These are phyloP conservation scores for Lates calcarifer DNA, from an alignment of 2,113 vertebrate genomes.

Conservation along the genomic window DNA sequence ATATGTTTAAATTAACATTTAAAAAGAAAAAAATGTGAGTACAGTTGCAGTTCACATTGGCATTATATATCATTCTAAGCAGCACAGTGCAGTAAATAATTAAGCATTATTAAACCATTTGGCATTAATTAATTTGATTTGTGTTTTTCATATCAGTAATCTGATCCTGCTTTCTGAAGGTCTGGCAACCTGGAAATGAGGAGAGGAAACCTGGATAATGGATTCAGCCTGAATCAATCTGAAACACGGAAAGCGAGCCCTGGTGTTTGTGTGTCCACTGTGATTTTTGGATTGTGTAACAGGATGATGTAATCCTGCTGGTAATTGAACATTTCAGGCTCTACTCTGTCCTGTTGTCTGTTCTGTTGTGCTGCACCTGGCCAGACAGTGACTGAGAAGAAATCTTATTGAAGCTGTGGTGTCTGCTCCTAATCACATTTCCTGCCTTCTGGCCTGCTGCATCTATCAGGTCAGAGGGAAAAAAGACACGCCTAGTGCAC, in stretches of 20 bases:
- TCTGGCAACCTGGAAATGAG: conserved; percentile 65
- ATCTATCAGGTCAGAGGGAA: conserved; percentile 48
- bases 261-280: conserved; percentile 34
- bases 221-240: conserved; percentile 38
- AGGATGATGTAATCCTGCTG: conserved; percentile 47
- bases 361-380: conserved; percentile 57
- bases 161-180: conserved; percentile 24
- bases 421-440: conserved; percentile 76
- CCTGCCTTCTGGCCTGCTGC: conserved; percentile 57
- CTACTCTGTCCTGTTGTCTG: conserved; percentile 38
- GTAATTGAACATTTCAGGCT: conserved; percentile 57
- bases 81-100: conserved; percentile 5
- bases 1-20: background rate
- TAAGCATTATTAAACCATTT: conserved; percentile 24
- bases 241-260: conserved; percentile 10
- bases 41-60: background rate
- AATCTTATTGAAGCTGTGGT: conserved; percentile 67
- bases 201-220: conserved; percentile 64
- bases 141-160: conserved; percentile 34
- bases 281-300: conserved; percentile 39
- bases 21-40: too few relatives aligned
- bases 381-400: conserved; percentile 52
- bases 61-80: background rate
- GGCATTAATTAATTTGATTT: conserved; percentile 1
- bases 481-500: conserved; percentile 22